Percentiles rank a stretch among this genome's conserved stretches.
Evolutionary conservation across 2,113 vertebrate genomes (phyloP).

Genomic region (Podiceps cristatus): DNA sequence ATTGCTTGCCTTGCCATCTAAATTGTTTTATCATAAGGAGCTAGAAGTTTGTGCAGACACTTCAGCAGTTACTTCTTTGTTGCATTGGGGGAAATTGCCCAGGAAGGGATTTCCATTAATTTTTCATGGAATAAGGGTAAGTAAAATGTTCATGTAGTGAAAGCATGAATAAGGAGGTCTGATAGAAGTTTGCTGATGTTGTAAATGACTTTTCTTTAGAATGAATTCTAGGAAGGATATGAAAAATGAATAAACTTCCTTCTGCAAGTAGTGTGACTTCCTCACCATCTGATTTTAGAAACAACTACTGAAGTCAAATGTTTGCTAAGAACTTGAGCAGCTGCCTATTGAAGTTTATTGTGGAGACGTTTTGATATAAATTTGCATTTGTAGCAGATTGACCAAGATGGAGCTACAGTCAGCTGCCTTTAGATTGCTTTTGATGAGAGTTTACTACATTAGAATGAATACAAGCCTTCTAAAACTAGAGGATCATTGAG

Average conservation of each 20-base stretch:
- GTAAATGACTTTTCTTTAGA: background rate
- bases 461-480: background rate
- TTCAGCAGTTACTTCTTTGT: slow-evolving; percentile 80
- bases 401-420: background rate
- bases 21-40: slow-evolving; percentile 90
- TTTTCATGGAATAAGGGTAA: slow-evolving; percentile 92
- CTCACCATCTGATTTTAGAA: background rate
- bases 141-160: background rate
- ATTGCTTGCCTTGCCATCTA: slow-evolving; percentile 87
- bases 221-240: background rate
- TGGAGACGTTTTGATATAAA: background rate
- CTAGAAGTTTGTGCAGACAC: slow-evolving; percentile 83
- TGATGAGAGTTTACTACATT: background rate
- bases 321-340: background rate
- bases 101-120: slow-evolving; percentile 90
- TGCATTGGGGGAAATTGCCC: slow-evolving; percentile 87
- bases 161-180: background rate
- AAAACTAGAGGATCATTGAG: background rate
- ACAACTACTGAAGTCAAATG: background rate
- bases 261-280: background rate
- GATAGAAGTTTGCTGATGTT: background rate
- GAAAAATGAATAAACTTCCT: background rate
- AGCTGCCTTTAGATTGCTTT: background rate
- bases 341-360: background rate
- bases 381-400: background rate